These are phyloP conservation scores for Zeuzera pyrina DNA, from an alignment of 2,888 invertebrate species.

Conservation along the genomic window DNA sequence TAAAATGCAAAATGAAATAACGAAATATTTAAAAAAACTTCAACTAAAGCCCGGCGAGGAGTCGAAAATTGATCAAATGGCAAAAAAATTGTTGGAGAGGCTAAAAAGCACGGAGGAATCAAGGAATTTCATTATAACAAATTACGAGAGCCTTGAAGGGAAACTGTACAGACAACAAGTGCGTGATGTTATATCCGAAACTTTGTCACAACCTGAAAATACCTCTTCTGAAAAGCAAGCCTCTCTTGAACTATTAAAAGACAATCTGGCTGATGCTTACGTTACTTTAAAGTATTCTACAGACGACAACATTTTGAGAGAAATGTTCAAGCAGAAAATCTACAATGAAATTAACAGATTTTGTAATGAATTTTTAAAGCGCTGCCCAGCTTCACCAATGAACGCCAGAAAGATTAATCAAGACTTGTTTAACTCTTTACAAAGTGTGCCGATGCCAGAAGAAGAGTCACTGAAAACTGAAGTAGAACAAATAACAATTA, in stretches of 20 bases:
- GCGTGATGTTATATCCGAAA: conserved; percentile 29
- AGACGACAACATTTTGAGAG: conserved; percentile 20
- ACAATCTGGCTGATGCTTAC: conserved; percentile 41
- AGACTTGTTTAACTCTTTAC: conserved; percentile 30
- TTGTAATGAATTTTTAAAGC: conserved; percentile 32
- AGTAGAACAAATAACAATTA: conserved; percentile 31
- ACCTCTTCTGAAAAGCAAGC: conserved; percentile 25
- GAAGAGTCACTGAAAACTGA: conserved; percentile 29
- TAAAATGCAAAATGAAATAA: conserved; percentile 26
- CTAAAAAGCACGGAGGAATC: conserved; percentile 22
- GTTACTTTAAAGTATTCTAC: conserved; percentile 33
- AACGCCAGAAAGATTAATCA: conserved; percentile 24
- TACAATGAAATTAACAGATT: conserved; percentile 30
- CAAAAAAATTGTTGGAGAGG: conserved; percentile 21
- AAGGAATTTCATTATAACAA: conserved; percentile 18
- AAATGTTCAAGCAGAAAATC: conserved; percentile 30
- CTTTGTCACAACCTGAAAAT: conserved; percentile 22
- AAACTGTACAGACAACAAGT: conserved; percentile 35
- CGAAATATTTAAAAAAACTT: conserved; percentile 29
- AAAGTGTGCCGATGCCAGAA: conserved; percentile 28
- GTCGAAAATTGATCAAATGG: conserved; percentile 12
- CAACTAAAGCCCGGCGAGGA: conserved; percentile 20
- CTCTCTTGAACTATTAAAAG: conserved; percentile 35
- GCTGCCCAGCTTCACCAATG: conserved; percentile 24
- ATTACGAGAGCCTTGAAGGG: too few relatives aligned